Percentiles rank a stretch among this genome's conserved stretches.
phyloP scores from a whole-genome alignment of 2,888 invertebrate genomes.

The Parnassius apollo region DNA sequence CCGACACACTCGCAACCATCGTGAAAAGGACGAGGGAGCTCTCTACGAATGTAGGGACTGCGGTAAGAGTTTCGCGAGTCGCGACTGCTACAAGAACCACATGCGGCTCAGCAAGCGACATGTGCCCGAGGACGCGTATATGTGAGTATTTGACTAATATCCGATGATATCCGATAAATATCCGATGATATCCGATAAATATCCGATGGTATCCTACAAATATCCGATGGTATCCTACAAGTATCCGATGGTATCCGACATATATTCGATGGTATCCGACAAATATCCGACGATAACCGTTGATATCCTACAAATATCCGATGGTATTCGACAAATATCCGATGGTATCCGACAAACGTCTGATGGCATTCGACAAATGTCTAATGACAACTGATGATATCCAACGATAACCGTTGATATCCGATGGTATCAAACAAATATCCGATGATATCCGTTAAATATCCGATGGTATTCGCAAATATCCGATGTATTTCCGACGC shows the following conservation, averaged over 20 bases:
- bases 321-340: background rate
- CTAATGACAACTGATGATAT: background rate
- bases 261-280: conserved; percentile 22
- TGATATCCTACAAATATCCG: conserved; percentile 31
- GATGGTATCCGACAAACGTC: conserved; percentile 19
- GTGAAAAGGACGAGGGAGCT: conserved; percentile 56
- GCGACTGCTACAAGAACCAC: conserved; percentile 71
- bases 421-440: background rate
- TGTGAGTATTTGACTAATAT: conserved; percentile 44
- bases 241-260: background rate
- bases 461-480: background rate
- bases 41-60: conserved; percentile 59
- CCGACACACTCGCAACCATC: conserved; percentile 63
- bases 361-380: background rate
- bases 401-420: background rate
- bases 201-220: background rate
- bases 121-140: conserved; percentile 54
- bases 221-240: background rate
- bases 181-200: background rate
- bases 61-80: conserved; percentile 60
- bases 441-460: background rate
- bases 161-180: background rate
- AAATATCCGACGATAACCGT: background rate
- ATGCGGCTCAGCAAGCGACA: conserved; percentile 68
- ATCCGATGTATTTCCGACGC: background rate